Percentiles rank a stretch among this genome's conserved stretches.
Conservation (phyloP, 2,888 invertebrate genomes). For the Lissonota sp. region DNA sequence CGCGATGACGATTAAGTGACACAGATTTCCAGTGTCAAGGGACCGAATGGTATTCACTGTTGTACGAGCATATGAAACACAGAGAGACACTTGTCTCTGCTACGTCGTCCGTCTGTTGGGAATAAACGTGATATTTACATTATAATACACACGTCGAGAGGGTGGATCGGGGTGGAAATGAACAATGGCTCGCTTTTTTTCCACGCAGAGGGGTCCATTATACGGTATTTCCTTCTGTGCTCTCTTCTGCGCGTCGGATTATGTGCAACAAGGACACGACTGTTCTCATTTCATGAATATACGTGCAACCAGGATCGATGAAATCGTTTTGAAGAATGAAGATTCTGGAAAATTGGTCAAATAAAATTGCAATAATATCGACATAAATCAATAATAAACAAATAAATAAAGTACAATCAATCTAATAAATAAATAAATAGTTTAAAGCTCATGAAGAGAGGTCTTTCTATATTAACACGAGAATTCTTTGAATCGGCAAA, state of each 20-base stretch:
- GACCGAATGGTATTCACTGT: constrained; percentile 52
- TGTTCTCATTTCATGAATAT: constrained; percentile 25
- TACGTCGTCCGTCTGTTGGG: constrained; percentile 68
- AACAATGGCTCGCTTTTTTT: constrained; percentile 70
- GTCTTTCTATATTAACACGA: neutral
- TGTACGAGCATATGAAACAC: constrained; percentile 40
- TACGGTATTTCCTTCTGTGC: constrained; percentile 52
- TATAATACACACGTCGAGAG: constrained; percentile 72
- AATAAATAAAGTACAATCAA: neutral
- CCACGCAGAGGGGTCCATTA: constrained; percentile 63
- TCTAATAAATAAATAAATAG: too few species aligned
- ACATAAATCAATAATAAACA: too few species aligned
- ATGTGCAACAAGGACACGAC: constrained; percentile 44
- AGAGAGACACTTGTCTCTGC: constrained; percentile 60
- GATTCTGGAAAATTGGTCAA: too few species aligned
- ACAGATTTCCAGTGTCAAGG: constrained; percentile 69
- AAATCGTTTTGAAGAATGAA: too few species aligned
- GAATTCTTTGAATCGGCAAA: neutral
- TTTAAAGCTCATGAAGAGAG: too few species aligned
- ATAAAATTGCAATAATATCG: too few species aligned
- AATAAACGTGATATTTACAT: constrained; percentile 78
- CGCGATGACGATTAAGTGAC: constrained; percentile 67
- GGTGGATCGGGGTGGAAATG: constrained; percentile 53
- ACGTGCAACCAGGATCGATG: neutral
- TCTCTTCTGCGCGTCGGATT: constrained; percentile 54